phyloP scores from a whole-genome alignment of 2,888 invertebrate genomes.

The Chymomyza fuscimana region DNA sequence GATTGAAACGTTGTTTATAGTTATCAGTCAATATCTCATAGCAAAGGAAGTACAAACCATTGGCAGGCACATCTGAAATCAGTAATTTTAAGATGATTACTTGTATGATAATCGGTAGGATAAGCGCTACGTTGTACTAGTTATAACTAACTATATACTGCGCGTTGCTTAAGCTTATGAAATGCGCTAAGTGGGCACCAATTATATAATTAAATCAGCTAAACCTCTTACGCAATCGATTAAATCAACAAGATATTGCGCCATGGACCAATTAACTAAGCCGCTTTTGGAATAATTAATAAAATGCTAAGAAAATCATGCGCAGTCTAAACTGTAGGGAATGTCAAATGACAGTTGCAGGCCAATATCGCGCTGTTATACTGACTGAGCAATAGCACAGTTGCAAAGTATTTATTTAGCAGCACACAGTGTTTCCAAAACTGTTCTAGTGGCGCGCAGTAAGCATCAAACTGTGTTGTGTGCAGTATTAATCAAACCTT shows the following conservation, averaged over 20 bases:
- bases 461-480: background rate
- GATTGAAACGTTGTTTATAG: constrained; percentile 83
- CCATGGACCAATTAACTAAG: background rate
- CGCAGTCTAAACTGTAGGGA: background rate
- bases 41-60: constrained; percentile 97
- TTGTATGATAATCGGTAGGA: background rate
- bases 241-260: background rate
- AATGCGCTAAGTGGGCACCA: constrained; percentile 33
- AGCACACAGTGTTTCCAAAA: background rate
- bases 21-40: constrained; percentile 93
- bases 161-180: constrained; percentile 17
- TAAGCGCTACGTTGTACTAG: background rate
- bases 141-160: background rate
- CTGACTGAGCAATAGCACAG: background rate
- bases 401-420: background rate
- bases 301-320: background rate
- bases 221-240: background rate
- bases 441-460: background rate
- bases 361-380: background rate
- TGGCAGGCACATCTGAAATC: constrained; percentile 93
- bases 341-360: background rate
- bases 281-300: background rate
- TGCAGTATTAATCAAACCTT: too few species aligned
- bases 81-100: background rate
- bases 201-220: constrained; percentile 24